Conservation (phyloP, 2,888 invertebrate species). For the Dysmachus trigonus region DNA sequence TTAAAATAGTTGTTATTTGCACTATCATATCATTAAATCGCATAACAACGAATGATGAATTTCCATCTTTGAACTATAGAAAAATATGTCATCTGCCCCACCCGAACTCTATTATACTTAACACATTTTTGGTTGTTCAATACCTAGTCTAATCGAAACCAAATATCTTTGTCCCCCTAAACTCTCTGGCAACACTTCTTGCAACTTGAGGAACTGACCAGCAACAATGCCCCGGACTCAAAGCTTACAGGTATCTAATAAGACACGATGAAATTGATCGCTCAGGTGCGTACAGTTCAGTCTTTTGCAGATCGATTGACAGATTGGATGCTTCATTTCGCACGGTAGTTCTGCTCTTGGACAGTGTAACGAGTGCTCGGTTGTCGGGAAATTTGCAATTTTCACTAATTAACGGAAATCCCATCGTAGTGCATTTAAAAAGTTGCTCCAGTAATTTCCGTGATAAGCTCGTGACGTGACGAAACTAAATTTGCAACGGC, state of each 20-base stretch:
- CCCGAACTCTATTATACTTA: neutral
- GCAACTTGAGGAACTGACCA: neutral
- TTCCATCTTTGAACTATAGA: too few species aligned
- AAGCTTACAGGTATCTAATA: slow-evolving; percentile 26
- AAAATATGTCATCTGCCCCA: too few species aligned
- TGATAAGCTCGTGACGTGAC: slow-evolving; percentile 10
- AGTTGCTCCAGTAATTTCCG: neutral
- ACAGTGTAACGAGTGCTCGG: neutral
- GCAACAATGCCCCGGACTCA: slow-evolving; percentile 17
- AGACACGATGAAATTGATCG: slow-evolving; percentile 36
- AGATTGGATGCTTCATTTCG: slow-evolving; percentile 18
- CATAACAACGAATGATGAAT: too few species aligned
- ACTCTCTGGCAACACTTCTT: neutral
- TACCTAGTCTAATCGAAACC: neutral
- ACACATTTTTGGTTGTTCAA: too few species aligned
- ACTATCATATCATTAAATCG: too few species aligned
- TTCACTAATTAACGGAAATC: slow-evolving; percentile 23
- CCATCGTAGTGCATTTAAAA: neutral
- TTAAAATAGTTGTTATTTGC: too few species aligned
- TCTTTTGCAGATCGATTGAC: slow-evolving; percentile 37
- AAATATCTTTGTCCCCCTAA: neutral
- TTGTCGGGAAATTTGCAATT: neutral
- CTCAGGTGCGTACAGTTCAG: slow-evolving; percentile 29
- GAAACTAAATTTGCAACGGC: neutral
- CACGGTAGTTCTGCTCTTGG: neutral